Evolutionary conservation across 2,113 vertebrate species (phyloP).

Genomic region (Labeo rohita): DNA sequence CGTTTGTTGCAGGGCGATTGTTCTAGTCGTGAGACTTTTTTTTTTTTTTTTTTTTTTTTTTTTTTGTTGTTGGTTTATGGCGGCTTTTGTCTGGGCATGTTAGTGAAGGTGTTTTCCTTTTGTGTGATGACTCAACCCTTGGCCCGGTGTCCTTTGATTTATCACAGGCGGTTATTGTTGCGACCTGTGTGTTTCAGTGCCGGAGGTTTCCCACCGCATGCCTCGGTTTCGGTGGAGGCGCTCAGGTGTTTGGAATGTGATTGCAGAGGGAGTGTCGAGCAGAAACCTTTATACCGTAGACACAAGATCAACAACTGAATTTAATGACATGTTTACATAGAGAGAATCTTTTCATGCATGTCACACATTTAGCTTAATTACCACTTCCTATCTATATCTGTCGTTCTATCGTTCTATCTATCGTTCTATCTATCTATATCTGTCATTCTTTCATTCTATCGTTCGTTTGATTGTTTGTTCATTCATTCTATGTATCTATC

Average conservation of each 20-base stretch:
- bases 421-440: too few relatives aligned
- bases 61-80: conserved; percentile 4
- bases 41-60: too few relatives aligned
- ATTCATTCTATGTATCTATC: too few relatives aligned
- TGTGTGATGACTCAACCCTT: conserved; percentile 23
- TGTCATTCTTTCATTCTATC: too few relatives aligned
- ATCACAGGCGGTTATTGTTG: conserved; percentile 23
- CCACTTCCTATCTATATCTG: neutral
- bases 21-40: neutral
- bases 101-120: conserved; percentile 48
- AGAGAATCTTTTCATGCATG: neutral
- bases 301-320: neutral
- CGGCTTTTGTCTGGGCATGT: conserved; percentile 40
- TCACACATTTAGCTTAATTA: neutral
- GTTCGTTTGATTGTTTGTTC: too few relatives aligned
- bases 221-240: conserved; percentile 49
- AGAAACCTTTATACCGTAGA: neutral
- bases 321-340: neutral
- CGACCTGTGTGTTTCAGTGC: conserved; percentile 29
- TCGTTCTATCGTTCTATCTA: too few relatives aligned
- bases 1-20: neutral
- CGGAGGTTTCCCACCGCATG: conserved; percentile 30
- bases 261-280: conserved; percentile 48
- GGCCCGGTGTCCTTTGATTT: conserved; percentile 41
- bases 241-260: conserved; percentile 50